Base-by-base conservation (phyloP, 2,888 invertebrate genomes). In the Pherbina coryleti region DNA sequence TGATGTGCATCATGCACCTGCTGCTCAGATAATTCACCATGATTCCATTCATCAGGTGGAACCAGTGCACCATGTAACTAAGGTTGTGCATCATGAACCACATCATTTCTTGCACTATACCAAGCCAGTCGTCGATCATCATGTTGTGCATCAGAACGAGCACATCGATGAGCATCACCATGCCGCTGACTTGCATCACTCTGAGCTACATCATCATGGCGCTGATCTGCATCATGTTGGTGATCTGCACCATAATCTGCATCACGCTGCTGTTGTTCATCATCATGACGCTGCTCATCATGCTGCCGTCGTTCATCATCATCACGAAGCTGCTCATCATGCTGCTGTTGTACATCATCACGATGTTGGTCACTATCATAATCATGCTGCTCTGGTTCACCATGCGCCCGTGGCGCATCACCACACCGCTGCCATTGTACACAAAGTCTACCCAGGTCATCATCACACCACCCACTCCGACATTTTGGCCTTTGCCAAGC, bases 71-170 rank as follows among this genome's bases (percentile, higher is more conserved):
- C 88, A 88, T 83, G 87, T 88, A 71, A 88, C 88, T 81, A 88
- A 88, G 78, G 88, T 88, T 74, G 87, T 88, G 76, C 88, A 88
- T 37, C 88, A 88, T 78, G 89, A 88, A 72, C 88, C 88, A 8
- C 88, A 88, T 80, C 88, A 88, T n/a, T 87, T 85, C 83, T 79
- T 88, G 83, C 88, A 88, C 77, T 88, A 88, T 79, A 85, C 86
- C 79, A 86, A 84, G 60, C 86, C 88, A 8, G 87, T 86, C 79
- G 85, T 88, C 49, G 88, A 88, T 78, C 88, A 88, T 80, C 88
- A 88, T 81, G 86, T 84, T 75, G 85, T 86, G 34, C 85, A 86
- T 44, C 85, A 86, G 79, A 80, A 87, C 51, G 83, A 83, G 11
- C 88, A 87, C 79, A 79, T 85, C 73, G 86, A 86, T 82, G 84